Conservation (phyloP, 2,888 invertebrate genomes). For the Baronia brevicornis region DNA sequence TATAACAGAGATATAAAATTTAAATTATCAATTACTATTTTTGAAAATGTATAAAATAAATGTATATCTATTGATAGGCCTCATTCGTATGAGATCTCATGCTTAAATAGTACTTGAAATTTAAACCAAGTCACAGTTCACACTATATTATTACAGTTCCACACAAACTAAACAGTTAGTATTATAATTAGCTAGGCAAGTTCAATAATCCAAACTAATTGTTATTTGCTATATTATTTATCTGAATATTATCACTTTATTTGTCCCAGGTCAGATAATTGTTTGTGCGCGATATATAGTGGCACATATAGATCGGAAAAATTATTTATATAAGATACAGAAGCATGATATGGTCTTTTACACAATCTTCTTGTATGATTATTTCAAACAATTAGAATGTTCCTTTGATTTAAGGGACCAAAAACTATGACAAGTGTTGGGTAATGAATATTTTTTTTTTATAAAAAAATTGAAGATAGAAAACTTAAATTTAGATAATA, state of each 20-base stretch:
- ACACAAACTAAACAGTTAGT: slow-evolving; percentile 13
- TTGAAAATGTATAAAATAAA: too few species aligned
- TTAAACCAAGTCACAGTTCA: slow-evolving; percentile 13
- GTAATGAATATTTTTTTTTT: too few species aligned
- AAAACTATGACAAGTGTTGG: too few species aligned
- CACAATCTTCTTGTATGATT: too few species aligned
- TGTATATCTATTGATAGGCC: slow-evolving; percentile 11
- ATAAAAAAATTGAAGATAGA: too few species aligned
- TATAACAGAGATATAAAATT: too few species aligned
- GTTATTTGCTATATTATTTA: slow-evolving; percentile 14
- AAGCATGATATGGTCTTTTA: too few species aligned
- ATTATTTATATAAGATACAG: not conserved
- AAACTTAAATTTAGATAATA: too few species aligned
- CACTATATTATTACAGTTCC: slow-evolving; percentile 11
- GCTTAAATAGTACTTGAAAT: slow-evolving; percentile 9
- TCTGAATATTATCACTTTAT: slow-evolving; percentile 17
- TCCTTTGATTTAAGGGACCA: too few species aligned
- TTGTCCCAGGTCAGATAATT: slow-evolving; percentile 12
- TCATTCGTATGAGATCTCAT: slow-evolving; percentile 11
- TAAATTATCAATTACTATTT: too few species aligned
- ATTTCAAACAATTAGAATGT: too few species aligned
- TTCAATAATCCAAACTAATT: slow-evolving; percentile 12
- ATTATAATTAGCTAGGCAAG: slow-evolving; percentile 11
- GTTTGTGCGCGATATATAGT: not conserved
- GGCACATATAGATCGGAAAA: not conserved